A percentile compares a stretch with the other conserved stretches of the same genome.
phyloP scores from a whole-genome alignment of 2,113 vertebrate species.

The Melospiza georgiana region DNA sequence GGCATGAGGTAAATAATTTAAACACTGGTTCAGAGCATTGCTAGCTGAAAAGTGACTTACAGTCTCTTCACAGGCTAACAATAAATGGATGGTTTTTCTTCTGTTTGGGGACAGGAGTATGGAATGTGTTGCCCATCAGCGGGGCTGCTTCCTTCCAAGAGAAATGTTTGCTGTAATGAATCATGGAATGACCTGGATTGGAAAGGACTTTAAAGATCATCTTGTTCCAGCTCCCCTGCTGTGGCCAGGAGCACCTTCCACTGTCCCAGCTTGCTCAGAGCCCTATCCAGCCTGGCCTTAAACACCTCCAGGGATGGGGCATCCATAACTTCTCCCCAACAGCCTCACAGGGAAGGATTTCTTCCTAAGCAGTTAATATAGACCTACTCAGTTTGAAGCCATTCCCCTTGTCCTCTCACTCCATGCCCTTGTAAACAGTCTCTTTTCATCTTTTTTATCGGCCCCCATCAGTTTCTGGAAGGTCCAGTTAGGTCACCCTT shows the following conservation, averaged over 20 bases:
- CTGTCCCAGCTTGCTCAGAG: not conserved
- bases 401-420: not conserved
- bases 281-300: not conserved
- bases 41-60: not conserved
- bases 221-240: not conserved
- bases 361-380: not conserved
- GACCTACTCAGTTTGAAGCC: not conserved
- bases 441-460: not conserved
- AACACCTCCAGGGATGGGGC: not conserved
- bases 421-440: not conserved
- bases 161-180: not conserved
- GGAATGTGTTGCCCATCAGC: not conserved
- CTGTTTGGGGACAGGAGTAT: not conserved
- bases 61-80: not conserved
- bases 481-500: not conserved
- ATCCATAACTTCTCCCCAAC: not conserved
- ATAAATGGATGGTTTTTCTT: not conserved
- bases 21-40: not conserved
- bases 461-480: not conserved
- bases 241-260: not conserved
- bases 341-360: not conserved
- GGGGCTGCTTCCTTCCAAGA: not conserved
- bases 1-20: slow-evolving; percentile 13
- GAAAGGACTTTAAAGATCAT: not conserved
- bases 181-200: not conserved